Evolutionary conservation across 2,888 invertebrate species (phyloP).

Genomic region (Macrophya alboannulata): DNA sequence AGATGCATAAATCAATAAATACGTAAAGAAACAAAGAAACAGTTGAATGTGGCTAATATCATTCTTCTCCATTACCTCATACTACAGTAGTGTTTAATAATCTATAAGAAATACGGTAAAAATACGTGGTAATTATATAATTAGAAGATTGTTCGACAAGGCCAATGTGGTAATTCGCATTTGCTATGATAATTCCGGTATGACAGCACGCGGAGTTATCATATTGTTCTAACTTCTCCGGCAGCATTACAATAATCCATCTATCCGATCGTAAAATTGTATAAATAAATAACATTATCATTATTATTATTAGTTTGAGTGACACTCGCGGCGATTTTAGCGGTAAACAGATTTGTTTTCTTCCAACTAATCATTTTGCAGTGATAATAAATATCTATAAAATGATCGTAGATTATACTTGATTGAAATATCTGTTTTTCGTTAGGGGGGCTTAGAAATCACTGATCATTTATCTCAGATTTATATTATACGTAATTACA

Average conservation of each 20-base stretch:
- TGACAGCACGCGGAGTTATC: neutral
- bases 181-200: neutral
- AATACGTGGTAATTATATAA: neutral
- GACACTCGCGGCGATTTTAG: neutral
- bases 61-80: neutral
- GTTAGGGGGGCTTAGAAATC: neutral
- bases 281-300: neutral
- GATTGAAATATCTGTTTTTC: slow-evolving; percentile 19
- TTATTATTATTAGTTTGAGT: neutral
- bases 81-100: neutral
- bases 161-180: neutral
- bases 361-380: neutral
- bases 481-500: neutral
- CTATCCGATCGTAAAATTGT: neutral
- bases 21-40: neutral
- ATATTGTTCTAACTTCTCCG: neutral
- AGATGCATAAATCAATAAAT: neutral
- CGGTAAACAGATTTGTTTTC: slow-evolving; percentile 18
- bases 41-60: neutral
- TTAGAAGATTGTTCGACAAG: neutral
- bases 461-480: neutral
- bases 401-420: neutral
- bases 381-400: neutral
- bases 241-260: neutral
- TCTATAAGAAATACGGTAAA: neutral